A percentile compares a stretch with the other conserved stretches of the same genome.
phyloP scores from a whole-genome alignment of 2,888 invertebrate species.

The Stegana nigrithorax region DNA sequence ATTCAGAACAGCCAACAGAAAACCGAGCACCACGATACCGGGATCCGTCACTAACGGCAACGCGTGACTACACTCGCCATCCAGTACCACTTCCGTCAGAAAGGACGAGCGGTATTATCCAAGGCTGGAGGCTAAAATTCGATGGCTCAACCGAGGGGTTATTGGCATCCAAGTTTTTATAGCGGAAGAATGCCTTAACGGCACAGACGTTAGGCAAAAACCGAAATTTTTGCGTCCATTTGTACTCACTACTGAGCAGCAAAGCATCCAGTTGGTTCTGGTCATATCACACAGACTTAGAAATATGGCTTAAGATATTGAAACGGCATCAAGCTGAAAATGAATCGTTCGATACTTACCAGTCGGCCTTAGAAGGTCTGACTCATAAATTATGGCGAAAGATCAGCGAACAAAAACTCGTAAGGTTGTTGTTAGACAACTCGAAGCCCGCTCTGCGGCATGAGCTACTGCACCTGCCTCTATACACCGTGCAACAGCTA shows the following conservation, averaged over 20 bases:
- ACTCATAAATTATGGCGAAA: not conserved
- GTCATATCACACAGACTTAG: constrained; percentile 14
- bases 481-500: not conserved
- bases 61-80: too few species aligned
- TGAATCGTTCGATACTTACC: constrained; percentile 16
- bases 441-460: not conserved
- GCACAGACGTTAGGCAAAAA: not conserved
- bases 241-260: constrained; percentile 5
- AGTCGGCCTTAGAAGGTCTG: constrained; percentile 2
- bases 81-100: too few species aligned
- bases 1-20: too few species aligned
- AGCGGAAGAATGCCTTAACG: not conserved
- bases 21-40: too few species aligned
- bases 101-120: not conserved
- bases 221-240: not conserved
- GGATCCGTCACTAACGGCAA: too few species aligned
- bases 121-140: not conserved
- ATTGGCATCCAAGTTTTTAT: not conserved
- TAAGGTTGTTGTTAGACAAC: too few species aligned
- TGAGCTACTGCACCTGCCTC: not conserved
- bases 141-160: not conserved
- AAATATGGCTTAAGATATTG: constrained; percentile 15
- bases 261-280: constrained; percentile 22
- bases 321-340: constrained; percentile 4
- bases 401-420: not conserved